Evolutionary conservation across 2,113 vertebrate genomes (phyloP), one percentile per base, ranked within the genome.

Genomic region (Lepidothrix coronata): DNA sequence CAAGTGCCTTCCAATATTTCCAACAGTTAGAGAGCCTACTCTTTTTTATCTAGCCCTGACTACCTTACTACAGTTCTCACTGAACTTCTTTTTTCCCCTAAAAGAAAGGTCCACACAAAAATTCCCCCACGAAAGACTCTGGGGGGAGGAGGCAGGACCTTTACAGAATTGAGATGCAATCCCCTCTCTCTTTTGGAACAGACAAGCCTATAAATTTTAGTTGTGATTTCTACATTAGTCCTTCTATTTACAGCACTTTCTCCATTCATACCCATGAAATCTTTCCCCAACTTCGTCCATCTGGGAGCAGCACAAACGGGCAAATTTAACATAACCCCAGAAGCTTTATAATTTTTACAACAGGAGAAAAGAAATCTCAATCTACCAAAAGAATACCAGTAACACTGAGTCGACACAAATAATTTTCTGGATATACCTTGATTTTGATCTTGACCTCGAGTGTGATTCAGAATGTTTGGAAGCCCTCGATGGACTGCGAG

Each of bases 391-490:
- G 8, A 88, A 24, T 3, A 61, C 21, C 25, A 86, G 19, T 39
- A 88, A 66, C 12, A 43, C 6, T 27, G 8, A 88, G n/a, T 5
- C 39, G 85, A 68, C n/a, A 23, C 0, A 0, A 91, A 8, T 31
- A 59, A 70, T 19, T 51, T 79, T 39, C 48, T 73, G 75, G 43
- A 96, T 98, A 77, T 96, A 99, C 99, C 99, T 99, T 85, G 99
- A 99, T 97, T 99, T 99, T 96, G 99, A 99, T 77, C 98, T 98
- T 83, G 99, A 99, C 70, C 96, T 98, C 58, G 99, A 99, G 95
- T 98, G 98, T 23, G 99, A 99, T 75, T 98, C 98, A 46, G 99
- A 99, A 61, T 97, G 98, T 96, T 99, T 99, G 95, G 98, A 98
- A 95, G 98, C 98, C 93, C 98, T 97, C 87, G 98, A 98, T 52